Evolutionary conservation across 2,113 vertebrate genomes (phyloP).

Genomic region (Archocentrus centrarchus): DNA sequence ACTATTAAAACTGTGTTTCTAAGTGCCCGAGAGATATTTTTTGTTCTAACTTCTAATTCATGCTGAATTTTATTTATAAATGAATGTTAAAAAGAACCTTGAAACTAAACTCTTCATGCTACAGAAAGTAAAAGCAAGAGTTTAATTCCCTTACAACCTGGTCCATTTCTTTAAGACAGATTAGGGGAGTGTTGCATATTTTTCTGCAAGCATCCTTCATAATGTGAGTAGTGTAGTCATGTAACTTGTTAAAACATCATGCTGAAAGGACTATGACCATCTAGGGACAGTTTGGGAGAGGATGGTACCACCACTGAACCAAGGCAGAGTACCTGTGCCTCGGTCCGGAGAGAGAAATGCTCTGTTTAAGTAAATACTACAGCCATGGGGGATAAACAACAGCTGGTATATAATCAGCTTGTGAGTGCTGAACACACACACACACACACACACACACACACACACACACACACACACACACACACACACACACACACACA

Average conservation of each 20-base stretch:
- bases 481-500: slow-evolving; percentile 40
- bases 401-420: slow-evolving; percentile 81
- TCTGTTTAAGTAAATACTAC: slow-evolving; percentile 90
- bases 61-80: slow-evolving; percentile 22
- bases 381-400: slow-evolving; percentile 84
- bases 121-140: slow-evolving; percentile 9
- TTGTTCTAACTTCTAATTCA: slow-evolving; percentile 35
- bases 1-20: slow-evolving; percentile 17
- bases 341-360: slow-evolving; percentile 61
- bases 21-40: slow-evolving; percentile 8
- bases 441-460: slow-evolving; percentile 36
- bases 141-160: background rate
- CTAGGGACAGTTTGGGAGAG: slow-evolving; percentile 77
- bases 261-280: slow-evolving; percentile 50
- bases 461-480: slow-evolving; percentile 42
- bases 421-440: slow-evolving; percentile 28
- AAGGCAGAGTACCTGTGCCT: slow-evolving; percentile 43
- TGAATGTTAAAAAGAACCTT: slow-evolving; percentile 3
- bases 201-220: slow-evolving; percentile 24
- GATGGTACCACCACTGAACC: slow-evolving; percentile 34
- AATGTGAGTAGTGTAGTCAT: background rate
- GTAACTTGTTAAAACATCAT: slow-evolving; percentile 66
- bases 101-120: slow-evolving; percentile 20
- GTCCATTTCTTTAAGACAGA: slow-evolving; percentile 17
- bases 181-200: slow-evolving; percentile 12